Evolutionary conservation across 37 sponge, comb jelly and placozoan genomes (phyloP).

Genomic region (Eunapius fragilis): DNA sequence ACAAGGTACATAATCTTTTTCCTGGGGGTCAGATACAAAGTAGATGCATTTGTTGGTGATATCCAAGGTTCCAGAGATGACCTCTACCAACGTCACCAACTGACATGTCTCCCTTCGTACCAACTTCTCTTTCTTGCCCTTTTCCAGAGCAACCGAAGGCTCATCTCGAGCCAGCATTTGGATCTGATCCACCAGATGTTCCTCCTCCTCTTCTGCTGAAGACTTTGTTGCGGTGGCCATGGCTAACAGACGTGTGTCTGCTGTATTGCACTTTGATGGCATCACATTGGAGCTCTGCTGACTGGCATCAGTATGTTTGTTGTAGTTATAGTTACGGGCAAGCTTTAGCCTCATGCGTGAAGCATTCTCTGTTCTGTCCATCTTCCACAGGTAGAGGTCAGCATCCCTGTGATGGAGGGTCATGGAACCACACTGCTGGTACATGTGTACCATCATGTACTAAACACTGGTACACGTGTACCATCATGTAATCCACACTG

Average conservation of each 20-base stretch:
- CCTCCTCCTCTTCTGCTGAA: conserved; percentile 40
- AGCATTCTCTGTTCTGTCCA: conserved; percentile 87
- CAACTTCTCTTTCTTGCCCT: conserved; percentile 40
- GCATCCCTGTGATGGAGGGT: conserved; percentile 13
- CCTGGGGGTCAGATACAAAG: conserved; percentile 71
- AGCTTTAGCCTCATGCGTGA: conserved; percentile 87
- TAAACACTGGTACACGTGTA: too few species aligned
- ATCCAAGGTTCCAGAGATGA: conserved; percentile 78
- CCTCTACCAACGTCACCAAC: conserved; percentile 76
- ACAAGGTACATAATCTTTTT: conserved; percentile 53
- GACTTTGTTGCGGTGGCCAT: background rate
- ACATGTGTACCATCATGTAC: too few species aligned
- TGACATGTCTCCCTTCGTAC: conserved; percentile 55
- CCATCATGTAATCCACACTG: too few species aligned
- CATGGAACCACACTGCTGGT: too few species aligned
- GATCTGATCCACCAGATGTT: conserved; percentile 44
- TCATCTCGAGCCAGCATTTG: background rate
- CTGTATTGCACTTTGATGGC: background rate
- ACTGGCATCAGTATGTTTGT: conserved; percentile 87
- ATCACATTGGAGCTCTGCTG: conserved; percentile 54
- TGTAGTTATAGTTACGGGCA: conserved; percentile 51
- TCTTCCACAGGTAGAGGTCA: conserved; percentile 71
- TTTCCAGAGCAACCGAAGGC: background rate
- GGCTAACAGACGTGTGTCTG: background rate
- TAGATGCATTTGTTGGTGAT: conserved; percentile 83